A percentile compares a stretch with the other conserved stretches of the same genome.
Conservation (phyloP, 2,888 invertebrate species). For the Myopa testacea region DNA sequence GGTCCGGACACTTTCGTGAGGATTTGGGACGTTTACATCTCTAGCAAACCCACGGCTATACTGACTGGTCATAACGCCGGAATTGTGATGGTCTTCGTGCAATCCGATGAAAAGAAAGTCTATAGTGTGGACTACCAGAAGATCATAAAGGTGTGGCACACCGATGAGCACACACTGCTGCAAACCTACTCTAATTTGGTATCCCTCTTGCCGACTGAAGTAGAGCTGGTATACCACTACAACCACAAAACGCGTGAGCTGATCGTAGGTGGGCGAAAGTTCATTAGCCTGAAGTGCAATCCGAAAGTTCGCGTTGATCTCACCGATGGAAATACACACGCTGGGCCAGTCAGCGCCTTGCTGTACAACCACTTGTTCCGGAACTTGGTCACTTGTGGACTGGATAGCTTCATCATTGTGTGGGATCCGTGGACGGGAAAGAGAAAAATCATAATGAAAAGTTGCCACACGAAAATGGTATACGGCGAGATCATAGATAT, state of each 20-base stretch:
- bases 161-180: constrained; percentile 74
- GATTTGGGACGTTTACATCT: constrained; percentile 85
- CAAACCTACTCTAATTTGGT: constrained; percentile 78
- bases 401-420: constrained; percentile 83
- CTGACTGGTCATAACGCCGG: constrained; percentile 79
- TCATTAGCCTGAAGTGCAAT: constrained; percentile 76
- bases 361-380: constrained; percentile 83
- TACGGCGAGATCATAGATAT: constrained; percentile 73
- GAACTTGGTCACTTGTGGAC: constrained; percentile 80
- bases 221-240: constrained; percentile 74
- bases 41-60: constrained; percentile 73
- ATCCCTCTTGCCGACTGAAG: constrained; percentile 73
- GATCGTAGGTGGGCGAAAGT: constrained; percentile 75
- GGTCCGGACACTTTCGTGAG: constrained; percentile 81
- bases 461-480: constrained; percentile 77
- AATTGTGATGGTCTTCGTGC: constrained; percentile 76
- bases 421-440: constrained; percentile 83
- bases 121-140: constrained; percentile 81
- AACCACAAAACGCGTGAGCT: constrained; percentile 76
- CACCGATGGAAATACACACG: constrained; percentile 81
- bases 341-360: constrained; percentile 77
- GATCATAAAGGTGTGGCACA: constrained; percentile 82
- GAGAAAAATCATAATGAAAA: constrained; percentile 76
- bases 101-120: constrained; percentile 75
- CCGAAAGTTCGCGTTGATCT: constrained; percentile 75